A percentile compares a stretch with the other conserved stretches of the same genome.
Evolutionary conservation across 1,140 invertebrate species (phyloP).

Genomic region (Latrodectus geometricus): DNA sequence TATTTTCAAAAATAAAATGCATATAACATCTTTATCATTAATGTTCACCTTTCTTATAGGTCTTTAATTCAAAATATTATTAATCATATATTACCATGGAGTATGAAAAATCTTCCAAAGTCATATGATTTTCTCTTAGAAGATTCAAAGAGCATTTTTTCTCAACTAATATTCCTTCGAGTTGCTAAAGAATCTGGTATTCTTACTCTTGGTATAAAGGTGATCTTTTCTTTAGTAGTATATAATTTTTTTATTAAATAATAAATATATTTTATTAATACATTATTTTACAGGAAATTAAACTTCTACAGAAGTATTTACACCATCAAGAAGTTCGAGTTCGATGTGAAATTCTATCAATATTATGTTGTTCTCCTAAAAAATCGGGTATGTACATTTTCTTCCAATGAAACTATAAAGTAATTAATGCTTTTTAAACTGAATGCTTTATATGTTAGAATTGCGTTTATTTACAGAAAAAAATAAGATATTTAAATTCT

Average conservation of each 20-base stretch:
- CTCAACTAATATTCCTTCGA: background rate
- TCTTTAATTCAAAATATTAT: conserved; percentile 28
- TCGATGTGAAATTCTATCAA: conserved; percentile 16
- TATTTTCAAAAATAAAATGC: too few relatives aligned
- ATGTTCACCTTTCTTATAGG: conserved; percentile 9
- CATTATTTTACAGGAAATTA: conserved; percentile 26
- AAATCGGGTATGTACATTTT: conserved; percentile 37
- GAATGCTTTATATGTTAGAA: too few relatives aligned
- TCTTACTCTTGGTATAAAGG: conserved; percentile 1
- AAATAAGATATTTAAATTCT: too few relatives aligned
- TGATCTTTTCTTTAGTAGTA: conserved; percentile 1
- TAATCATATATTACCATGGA: conserved; percentile 37
- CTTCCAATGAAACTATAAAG: too few relatives aligned
- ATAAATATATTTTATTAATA: conserved; percentile 4
- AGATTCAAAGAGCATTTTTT: background rate
- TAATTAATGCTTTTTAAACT: too few relatives aligned
- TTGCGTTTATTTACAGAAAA: too few relatives aligned
- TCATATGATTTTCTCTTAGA: conserved; percentile 40
- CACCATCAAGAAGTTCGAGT: conserved; percentile 22
- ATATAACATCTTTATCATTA: background rate
- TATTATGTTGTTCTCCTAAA: conserved; percentile 44
- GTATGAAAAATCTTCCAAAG: conserved; percentile 21
- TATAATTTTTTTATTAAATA: background rate
- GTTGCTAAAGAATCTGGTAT: conserved; percentile 25
- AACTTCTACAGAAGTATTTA: conserved; percentile 17